Percentiles rank a stretch among this genome's conserved stretches.
These are phyloP conservation scores for Notothenia rossii DNA, from an alignment of 2,113 vertebrate species.

Conservation along the genomic window DNA sequence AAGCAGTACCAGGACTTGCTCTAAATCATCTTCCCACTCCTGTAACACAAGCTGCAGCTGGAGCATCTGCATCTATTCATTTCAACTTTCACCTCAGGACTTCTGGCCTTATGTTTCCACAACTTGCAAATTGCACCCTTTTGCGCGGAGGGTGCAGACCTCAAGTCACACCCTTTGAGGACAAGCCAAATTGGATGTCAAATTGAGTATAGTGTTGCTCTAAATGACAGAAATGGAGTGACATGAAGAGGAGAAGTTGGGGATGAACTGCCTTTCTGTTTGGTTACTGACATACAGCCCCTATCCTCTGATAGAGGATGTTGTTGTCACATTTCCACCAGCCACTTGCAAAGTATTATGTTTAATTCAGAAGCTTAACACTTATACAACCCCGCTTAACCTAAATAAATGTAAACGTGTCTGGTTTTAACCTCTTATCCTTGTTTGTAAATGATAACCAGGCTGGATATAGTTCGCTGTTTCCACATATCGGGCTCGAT, in stretches of 20 bases:
- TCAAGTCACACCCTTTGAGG: conserved; percentile 28
- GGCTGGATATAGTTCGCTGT: conserved; percentile 27
- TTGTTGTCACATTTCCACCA: conserved; percentile 25
- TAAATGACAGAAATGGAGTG: conserved; percentile 20
- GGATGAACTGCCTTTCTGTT: conserved; percentile 12
- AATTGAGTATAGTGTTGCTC: conserved; percentile 10
- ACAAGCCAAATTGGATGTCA: conserved; percentile 30
- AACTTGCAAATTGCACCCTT: conserved; percentile 18
- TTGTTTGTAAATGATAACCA: conserved; percentile 27
- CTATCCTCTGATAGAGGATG: conserved; percentile 36
- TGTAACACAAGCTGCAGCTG: background rate
- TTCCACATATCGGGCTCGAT: conserved; percentile 40
- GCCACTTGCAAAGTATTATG: conserved; percentile 19
- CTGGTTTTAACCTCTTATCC: conserved; percentile 3
- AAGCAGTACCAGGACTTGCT: background rate
- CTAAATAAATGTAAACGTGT: conserved; percentile 45
- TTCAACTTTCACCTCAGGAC: conserved; percentile 16
- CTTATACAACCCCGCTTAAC: conserved; percentile 40
- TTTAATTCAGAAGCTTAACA: conserved; percentile 40
- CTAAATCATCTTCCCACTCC: background rate
- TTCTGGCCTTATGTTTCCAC: conserved; percentile 7
- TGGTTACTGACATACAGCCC: conserved; percentile 26
- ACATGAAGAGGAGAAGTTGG: conserved; percentile 1
- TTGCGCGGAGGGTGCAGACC: conserved; percentile 6
- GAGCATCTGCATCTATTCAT: background rate